A percentile compares a stretch with the other conserved stretches of the same genome.
phyloP scores from a whole-genome alignment of 2,797 vertebrate genomes.

The Limnodromus scolopaceus region DNA sequence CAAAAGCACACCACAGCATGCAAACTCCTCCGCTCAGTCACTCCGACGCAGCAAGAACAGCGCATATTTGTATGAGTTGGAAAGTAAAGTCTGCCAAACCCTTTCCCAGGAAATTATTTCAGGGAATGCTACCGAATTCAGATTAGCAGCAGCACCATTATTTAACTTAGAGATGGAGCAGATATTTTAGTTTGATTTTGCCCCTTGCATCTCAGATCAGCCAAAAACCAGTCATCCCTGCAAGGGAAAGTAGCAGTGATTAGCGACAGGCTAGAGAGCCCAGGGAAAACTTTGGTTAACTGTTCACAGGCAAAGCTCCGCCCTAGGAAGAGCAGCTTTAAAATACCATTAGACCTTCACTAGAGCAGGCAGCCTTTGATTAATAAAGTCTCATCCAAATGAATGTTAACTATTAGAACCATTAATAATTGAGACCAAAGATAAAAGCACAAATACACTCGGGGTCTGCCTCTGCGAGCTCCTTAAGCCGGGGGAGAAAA shows the following conservation, averaged over 20 bases:
- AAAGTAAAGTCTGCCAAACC: constrained; percentile 30
- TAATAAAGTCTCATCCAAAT: constrained; percentile 6
- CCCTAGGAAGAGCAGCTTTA: not conserved
- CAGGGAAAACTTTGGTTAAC: not conserved
- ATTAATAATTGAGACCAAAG: not conserved
- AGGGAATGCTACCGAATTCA: not conserved
- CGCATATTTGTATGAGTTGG: not conserved
- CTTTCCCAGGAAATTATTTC: constrained; percentile 24
- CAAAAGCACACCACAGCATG: not conserved
- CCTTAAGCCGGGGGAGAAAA: not conserved
- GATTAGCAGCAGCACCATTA: not conserved
- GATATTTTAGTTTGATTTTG: not conserved
- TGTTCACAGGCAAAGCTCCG: not conserved
- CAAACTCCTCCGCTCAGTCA: not conserved
- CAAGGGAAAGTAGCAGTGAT: not conserved
- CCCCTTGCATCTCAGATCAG: not conserved
- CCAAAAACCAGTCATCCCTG: not conserved
- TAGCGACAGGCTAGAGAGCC: not conserved
- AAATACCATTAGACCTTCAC: not conserved
- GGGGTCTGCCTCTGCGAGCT: not conserved
- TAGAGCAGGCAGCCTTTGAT: not conserved
- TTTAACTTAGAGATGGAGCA: not conserved
- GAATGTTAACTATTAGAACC: not conserved
- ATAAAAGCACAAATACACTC: not conserved
- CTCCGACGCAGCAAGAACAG: not conserved